Evolutionary conservation across 2,797 vertebrate genomes (phyloP).

Genomic region (Scyliorhinus canicula): DNA sequence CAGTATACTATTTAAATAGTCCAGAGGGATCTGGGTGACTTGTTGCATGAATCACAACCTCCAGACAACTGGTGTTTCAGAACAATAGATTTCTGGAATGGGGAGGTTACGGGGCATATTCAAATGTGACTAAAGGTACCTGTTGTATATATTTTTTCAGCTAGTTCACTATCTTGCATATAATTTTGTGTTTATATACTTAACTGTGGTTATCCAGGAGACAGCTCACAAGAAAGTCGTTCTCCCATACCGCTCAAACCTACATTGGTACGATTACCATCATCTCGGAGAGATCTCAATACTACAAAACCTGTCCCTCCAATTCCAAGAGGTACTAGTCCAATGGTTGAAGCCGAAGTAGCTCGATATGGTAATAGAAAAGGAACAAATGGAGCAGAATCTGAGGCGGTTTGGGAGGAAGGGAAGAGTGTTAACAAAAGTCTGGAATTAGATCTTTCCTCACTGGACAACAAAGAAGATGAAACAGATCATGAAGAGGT

Average conservation of each 20-base stretch:
- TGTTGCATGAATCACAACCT: no score
- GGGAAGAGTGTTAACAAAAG: constrained; percentile 42
- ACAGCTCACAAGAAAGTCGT: constrained; percentile 53
- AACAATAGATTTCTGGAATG: background rate
- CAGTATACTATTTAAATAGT: no score
- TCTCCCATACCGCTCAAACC: constrained; percentile 65
- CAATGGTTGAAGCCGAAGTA: constrained; percentile 55
- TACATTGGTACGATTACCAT: constrained; percentile 62
- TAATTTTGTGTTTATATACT: background rate
- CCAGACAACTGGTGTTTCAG: background rate
- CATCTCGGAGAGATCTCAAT: constrained; percentile 58
- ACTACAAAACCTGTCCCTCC: constrained; percentile 61
- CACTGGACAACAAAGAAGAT: constrained; percentile 58
- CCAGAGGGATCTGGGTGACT: no score
- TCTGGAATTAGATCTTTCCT: constrained; percentile 56
- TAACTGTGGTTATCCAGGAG: constrained; percentile 52
- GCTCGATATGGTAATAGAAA: constrained; percentile 46
- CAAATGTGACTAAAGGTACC: background rate
- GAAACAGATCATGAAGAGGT: constrained; percentile 84
- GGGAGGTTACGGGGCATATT: background rate
- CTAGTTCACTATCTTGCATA: background rate
- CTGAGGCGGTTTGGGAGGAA: constrained; percentile 45
- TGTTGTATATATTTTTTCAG: background rate
- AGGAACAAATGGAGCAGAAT: constrained; percentile 44
- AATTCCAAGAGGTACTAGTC: constrained; percentile 60